Evolutionary conservation across 1,140 invertebrate species (phyloP).

Genomic region (Papilio dardanus): DNA sequence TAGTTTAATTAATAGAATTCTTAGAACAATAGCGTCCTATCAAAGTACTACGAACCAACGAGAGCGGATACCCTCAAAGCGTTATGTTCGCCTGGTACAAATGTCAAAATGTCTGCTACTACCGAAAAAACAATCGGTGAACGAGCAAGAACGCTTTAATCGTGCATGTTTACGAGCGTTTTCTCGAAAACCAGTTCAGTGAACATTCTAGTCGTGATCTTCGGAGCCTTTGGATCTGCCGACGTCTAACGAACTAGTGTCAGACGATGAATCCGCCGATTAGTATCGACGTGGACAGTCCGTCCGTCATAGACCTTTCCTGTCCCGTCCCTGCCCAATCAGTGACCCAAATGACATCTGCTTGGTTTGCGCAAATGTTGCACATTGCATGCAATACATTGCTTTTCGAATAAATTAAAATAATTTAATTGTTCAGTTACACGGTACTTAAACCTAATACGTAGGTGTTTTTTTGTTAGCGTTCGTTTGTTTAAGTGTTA

Average conservation of each 20-base stretch:
- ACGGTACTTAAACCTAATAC: too few species aligned
- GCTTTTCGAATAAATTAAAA: neutral
- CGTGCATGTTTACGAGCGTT: constrained; percentile 67
- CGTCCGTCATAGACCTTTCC: constrained; percentile 54
- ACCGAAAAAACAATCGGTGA: constrained; percentile 43
- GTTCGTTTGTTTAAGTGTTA: neutral
- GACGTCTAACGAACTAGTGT: constrained; percentile 66
- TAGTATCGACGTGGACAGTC: constrained; percentile 58
- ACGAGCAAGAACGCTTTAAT: constrained; percentile 53
- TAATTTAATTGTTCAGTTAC: too few species aligned
- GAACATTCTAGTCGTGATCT: constrained; percentile 71
- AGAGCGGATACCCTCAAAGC: neutral
- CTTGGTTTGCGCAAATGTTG: constrained; percentile 23
- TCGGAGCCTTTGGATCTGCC: constrained; percentile 64
- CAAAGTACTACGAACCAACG: neutral
- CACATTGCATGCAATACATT: neutral
- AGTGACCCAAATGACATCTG: constrained; percentile 46
- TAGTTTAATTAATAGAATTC: neutral
- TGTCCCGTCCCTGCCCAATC: constrained; percentile 42
- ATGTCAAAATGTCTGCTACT: constrained; percentile 31
- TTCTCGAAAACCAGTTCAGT: constrained; percentile 67
- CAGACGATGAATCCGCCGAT: constrained; percentile 66
- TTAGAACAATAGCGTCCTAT: neutral
- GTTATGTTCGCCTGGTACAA: constrained; percentile 30
- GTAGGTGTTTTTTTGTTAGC: neutral